Percentiles rank a stretch among this genome's conserved stretches.
phyloP scores from a whole-genome alignment of 2,888 invertebrate species.

The Tinea pellionella region DNA sequence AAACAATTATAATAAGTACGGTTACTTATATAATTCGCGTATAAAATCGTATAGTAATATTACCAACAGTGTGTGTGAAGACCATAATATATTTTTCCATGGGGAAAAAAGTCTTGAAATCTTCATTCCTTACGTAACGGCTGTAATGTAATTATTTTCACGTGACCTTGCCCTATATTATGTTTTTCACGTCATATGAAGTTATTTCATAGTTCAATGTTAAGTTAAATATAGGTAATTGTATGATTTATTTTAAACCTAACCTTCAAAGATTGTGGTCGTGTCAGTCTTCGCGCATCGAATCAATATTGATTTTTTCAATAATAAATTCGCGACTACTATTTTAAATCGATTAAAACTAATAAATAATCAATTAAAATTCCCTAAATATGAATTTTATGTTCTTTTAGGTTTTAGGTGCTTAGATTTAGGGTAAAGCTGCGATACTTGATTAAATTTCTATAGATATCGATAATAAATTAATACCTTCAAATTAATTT shows the following conservation, averaged over 20 bases:
- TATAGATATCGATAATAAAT: too few relatives aligned
- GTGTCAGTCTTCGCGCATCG: neutral
- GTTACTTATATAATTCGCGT: too few relatives aligned
- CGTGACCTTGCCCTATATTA: slow-evolving; percentile 58
- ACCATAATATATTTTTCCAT: neutral
- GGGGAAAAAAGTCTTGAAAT: neutral
- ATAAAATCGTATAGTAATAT: neutral
- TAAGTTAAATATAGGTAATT: neutral
- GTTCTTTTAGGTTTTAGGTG: too few relatives aligned
- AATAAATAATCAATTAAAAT: too few relatives aligned
- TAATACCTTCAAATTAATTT: too few relatives aligned
- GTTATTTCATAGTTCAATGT: slow-evolving; percentile 10
- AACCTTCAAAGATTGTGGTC: neutral
- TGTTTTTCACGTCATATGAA: neutral
- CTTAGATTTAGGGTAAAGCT: too few relatives aligned
- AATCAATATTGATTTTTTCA: neutral
- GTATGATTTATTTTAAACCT: neutral
- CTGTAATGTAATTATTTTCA: slow-evolving; percentile 53
- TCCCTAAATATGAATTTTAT: too few relatives aligned
- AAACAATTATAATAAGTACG: neutral
- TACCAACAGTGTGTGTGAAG: neutral
- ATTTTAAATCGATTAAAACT: too few relatives aligned
- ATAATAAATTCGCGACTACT: neutral
- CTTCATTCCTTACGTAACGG: slow-evolving; percentile 53
- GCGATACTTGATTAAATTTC: too few relatives aligned